Base-by-base conservation (phyloP, 2,888 invertebrate genomes). In the Sesia apiformis region DNA sequence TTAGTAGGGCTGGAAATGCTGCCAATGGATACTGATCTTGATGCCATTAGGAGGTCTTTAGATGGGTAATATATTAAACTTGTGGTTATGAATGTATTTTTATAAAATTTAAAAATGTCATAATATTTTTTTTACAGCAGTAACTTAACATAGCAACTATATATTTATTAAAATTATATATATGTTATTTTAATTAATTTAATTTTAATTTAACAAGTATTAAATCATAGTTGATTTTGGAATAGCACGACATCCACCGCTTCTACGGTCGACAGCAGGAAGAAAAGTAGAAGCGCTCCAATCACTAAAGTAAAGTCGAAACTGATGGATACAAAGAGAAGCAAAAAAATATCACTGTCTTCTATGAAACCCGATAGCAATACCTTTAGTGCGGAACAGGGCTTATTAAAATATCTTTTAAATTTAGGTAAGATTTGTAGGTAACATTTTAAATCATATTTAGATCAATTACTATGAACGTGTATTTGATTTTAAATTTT, bases 1-100 rank as follows among this genome's bases (percentile, higher is more conserved):
- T 62, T 89, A 53, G 58, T 79, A 46, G 85, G 85, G 1, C 68
- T 89, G 39, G 81, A 86, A 65, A 86, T 89, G 88, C 75, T 89
- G 7, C 71, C 88, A 6, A 82, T 88, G 83, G 86, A 86, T 39
- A 63, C 67, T 5, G 85, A 87, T 63, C 63, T 85, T 39, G 80
- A 84, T 4, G 58, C 50, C 7, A 50, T 50, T 38, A 50, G 38
- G 38, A 46, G n/a, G 46, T 46, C 46, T n/a, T 23, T 46, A 3
- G 46, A 46, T 3, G 46, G 46, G 46, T 46, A 46, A 46, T 4
- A 7, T 46, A 6, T 8, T n/a, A 46, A 8, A 8, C 4, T 46
- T n/a, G 3, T 46, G 23, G n/a, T 46, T 46, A 2, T 23, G 23
- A 23, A 23, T 23, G 23, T 23, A 23, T 23, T 23, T 23, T 23